phyloP scores from a whole-genome alignment of 92 coral and sea anemone genomes.

The Parazoanthus swiftii region DNA sequence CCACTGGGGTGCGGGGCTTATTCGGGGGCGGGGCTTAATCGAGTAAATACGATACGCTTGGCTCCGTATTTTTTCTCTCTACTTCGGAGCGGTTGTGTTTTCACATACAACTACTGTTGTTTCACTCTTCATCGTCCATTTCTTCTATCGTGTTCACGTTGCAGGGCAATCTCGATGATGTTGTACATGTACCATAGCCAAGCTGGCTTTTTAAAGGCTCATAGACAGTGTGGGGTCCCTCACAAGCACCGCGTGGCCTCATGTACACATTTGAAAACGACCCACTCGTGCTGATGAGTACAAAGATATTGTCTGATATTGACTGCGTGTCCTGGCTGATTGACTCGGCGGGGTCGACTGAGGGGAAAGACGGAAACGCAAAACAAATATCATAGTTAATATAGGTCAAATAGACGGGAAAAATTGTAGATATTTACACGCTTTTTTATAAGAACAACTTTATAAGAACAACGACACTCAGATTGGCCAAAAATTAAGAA shows the following conservation, averaged over 20 bases:
- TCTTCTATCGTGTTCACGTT: not conserved
- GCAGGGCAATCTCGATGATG: not conserved
- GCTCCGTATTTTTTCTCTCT: no score
- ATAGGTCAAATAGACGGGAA: not conserved
- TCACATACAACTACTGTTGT: not conserved
- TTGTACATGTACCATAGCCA: slow-evolving; percentile 19
- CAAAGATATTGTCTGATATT: slow-evolving; percentile 24
- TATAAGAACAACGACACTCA: no score
- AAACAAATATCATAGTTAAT: not conserved
- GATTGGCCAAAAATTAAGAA: no score
- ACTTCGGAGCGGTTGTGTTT: not conserved
- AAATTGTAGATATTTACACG: no score
- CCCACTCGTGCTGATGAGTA: slow-evolving; percentile 26
- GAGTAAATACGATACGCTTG: not conserved
- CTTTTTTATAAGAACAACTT: no score
- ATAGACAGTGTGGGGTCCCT: slow-evolving; percentile 14
- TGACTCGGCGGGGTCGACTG: slow-evolving; percentile 2
- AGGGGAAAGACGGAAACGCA: not conserved
- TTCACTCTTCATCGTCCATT: not conserved
- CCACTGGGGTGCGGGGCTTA: no score
- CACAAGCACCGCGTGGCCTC: not conserved
- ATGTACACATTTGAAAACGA: slow-evolving; percentile 25
- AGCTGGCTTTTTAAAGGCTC: slow-evolving; percentile 28
- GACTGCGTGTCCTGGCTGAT: not conserved
- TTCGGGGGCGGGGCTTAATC: no score